Evolutionary conservation across 2,888 invertebrate species (phyloP).

Genomic region (Mythimna albipuncta): DNA sequence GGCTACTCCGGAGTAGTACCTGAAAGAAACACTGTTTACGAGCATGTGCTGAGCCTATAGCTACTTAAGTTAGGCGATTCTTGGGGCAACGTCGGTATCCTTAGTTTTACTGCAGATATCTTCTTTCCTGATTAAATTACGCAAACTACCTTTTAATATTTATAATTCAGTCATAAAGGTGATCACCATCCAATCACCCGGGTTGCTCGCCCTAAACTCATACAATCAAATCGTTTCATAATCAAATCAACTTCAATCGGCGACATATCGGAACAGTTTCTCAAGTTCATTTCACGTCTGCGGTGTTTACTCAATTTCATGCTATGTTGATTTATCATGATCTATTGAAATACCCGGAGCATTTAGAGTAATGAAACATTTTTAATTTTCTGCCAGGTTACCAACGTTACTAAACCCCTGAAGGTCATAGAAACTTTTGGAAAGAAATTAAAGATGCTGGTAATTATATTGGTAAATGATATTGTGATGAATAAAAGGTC

Average conservation of each 20-base stretch:
- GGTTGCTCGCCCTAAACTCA: background rate
- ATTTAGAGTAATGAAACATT: conserved; percentile 65
- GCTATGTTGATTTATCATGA: conserved; percentile 68
- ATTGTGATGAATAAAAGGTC: conserved; percentile 37
- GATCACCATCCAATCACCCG: background rate
- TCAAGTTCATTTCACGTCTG: conserved; percentile 56
- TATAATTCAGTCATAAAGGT: conserved; percentile 3
- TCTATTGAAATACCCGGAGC: conserved; percentile 61
- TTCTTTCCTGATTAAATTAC: too few relatives aligned
- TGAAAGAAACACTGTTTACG: too few relatives aligned
- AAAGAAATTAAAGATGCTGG: conserved; percentile 36
- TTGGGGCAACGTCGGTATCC: too few relatives aligned
- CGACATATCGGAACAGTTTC: conserved; percentile 49
- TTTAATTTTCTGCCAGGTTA: conserved; percentile 71
- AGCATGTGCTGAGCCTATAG: too few relatives aligned
- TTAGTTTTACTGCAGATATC: too few relatives aligned
- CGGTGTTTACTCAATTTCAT: conserved; percentile 72
- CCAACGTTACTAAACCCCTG: conserved; percentile 65
- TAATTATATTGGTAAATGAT: conserved; percentile 46
- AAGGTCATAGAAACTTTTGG: conserved; percentile 66
- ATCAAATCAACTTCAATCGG: conserved; percentile 31
- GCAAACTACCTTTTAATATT: background rate
- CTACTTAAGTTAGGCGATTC: too few relatives aligned
- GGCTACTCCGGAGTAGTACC: too few relatives aligned
- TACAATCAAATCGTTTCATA: conserved; percentile 35